These are phyloP conservation scores for Neotoxoptera formosana DNA, from an alignment of 1,140 invertebrate genomes.

Conservation along the genomic window DNA sequence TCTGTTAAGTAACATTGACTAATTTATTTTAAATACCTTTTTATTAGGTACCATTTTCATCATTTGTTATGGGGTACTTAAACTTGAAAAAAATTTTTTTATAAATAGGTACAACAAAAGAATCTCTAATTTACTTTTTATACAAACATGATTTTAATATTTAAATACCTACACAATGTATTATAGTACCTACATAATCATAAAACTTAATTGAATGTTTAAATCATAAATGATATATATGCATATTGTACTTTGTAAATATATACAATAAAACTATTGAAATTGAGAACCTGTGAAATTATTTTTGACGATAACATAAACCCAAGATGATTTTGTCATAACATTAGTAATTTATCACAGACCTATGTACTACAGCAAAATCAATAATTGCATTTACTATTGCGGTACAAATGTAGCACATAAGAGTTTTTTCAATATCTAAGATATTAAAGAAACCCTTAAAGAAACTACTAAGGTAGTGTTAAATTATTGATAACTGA, in stretches of 20 bases:
- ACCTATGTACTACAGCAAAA: neutral
- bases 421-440: too few relatives aligned
- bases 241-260: neutral
- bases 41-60: neutral
- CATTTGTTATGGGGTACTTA: neutral
- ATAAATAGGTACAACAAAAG: too few relatives aligned
- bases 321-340: neutral
- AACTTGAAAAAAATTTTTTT: neutral
- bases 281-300: neutral
- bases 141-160: neutral
- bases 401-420: neutral
- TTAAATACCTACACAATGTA: neutral
- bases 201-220: neutral
- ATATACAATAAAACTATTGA: neutral
- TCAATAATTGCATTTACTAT: neutral
- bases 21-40: neutral
- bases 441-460: too few relatives aligned
- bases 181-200: neutral
- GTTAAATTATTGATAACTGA: too few relatives aligned
- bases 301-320: neutral
- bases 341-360: neutral
- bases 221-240: neutral
- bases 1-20: neutral
- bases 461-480: too few relatives aligned
- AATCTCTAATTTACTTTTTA: neutral